These are phyloP conservation scores for Uloborus diversus DNA, from an alignment of 1,140 invertebrate species.

Conservation along the genomic window DNA sequence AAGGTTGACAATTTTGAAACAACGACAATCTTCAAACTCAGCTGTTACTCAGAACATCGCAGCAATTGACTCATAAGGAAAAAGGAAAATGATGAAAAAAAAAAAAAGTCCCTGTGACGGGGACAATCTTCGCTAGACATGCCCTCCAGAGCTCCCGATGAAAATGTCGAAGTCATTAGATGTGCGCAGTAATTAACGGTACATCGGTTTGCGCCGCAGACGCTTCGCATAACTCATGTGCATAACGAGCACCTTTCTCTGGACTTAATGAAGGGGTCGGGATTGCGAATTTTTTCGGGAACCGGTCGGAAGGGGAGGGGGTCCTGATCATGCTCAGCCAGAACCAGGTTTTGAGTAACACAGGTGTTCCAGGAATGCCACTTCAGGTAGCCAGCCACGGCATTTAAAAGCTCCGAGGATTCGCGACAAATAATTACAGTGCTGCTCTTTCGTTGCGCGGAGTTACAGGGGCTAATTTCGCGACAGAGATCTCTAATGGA, in stretches of 20 bases:
- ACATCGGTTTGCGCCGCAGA: constrained; percentile 10
- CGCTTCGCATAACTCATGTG: constrained; percentile 36
- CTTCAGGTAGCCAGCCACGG: constrained; percentile 33
- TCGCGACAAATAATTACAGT: constrained; percentile 55
- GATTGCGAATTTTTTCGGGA: constrained; percentile 9
- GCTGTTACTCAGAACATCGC: too few species aligned
- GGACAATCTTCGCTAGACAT: too few species aligned
- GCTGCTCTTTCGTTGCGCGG: neutral
- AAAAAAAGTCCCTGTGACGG: too few species aligned
- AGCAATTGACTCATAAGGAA: too few species aligned
- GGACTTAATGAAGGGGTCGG: constrained; percentile 40
- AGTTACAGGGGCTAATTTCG: constrained; percentile 25
- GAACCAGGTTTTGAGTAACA: constrained; percentile 50
- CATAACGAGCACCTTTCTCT: constrained; percentile 52
- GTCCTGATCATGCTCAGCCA: constrained; percentile 55
- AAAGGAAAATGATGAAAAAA: too few species aligned
- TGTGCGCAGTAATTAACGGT: constrained; percentile 41
- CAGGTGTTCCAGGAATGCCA: constrained; percentile 50
- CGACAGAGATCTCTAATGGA: constrained; percentile 51
- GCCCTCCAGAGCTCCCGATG: too few species aligned
- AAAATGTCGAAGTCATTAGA: too few species aligned
- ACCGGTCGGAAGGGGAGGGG: constrained; percentile 43
- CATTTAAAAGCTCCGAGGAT: neutral
- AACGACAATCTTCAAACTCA: too few species aligned
- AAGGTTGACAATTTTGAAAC: too few species aligned